Base-by-base conservation (phyloP, 2,797 vertebrate species). In the Alfaro cultratus region DNA sequence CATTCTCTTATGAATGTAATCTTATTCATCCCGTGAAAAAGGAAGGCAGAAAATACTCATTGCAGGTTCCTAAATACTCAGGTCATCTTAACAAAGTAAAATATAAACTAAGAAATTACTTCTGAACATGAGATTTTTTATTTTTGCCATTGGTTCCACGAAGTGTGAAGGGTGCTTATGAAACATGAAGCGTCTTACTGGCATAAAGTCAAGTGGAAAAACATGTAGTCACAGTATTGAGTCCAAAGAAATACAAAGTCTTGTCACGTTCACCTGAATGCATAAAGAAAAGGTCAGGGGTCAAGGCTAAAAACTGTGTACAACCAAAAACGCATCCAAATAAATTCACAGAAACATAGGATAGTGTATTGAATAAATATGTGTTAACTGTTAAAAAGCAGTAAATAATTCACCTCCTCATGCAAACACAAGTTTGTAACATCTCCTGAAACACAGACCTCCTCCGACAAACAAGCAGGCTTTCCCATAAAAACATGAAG, bases 401-500 rank as follows among this genome's bases (percentile, higher is more conserved):
- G 9, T 68, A 43, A 45, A 47, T 53, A 51, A 31, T 51, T 26
- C 36, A 13, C 26, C 10, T 49, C 29, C 21, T 49, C 13, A 21
- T 41, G 29, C 39, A 77, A 55, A 43, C 4, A 46, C 47, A 77
- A 68, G 60, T 73, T 76, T 62, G 26, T 45, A 67, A 72, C 39
- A 79, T 49, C 43, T 31, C 39, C 73, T 70, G 64, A 57, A 45
- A 75, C 49, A 45, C 49, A 73, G 67, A 43, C 23, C 39, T 45
- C 23, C 39, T 70, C 23, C 12, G 2, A 41, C 26, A 29, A 68
- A 68, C 26, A 51, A 4, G 26, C 36, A 49, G 11, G 39, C 29
- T 72, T 55, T 1, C 6, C 8, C 79, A 80, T 46, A 85, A 49
- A 43, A 43, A 45, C 49, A 71, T 1, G 45, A 41, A 36, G 16